These are phyloP conservation scores for Drosophila basisetae DNA, from an alignment of 2,888 invertebrate genomes.

Conservation along the genomic window DNA sequence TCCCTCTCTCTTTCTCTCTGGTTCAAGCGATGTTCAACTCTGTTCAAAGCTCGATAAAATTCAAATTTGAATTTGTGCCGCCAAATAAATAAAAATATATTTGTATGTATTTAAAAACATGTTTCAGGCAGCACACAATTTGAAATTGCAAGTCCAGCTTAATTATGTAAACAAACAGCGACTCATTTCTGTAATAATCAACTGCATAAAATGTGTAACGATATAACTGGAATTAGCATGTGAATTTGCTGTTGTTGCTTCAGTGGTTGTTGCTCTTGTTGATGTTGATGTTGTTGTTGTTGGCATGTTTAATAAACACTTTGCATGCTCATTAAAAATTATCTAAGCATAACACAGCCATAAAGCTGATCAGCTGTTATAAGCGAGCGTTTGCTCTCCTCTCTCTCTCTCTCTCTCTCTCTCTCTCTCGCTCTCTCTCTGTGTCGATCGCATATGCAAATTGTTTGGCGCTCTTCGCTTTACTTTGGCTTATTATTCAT, in stretches of 20 bases:
- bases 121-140: slow-evolving; percentile 6
- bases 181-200: slow-evolving; percentile 42
- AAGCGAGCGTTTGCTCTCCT: slow-evolving; percentile 1
- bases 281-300: slow-evolving; percentile 21
- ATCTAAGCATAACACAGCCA: slow-evolving; percentile 61
- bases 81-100: slow-evolving; percentile 14
- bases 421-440: neutral
- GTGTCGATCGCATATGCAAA: slow-evolving; percentile 49
- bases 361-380: slow-evolving; percentile 54
- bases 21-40: slow-evolving; percentile 36
- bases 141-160: slow-evolving; percentile 28
- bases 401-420: slow-evolving; percentile 13
- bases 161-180: slow-evolving; percentile 58
- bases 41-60: slow-evolving; percentile 48
- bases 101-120: slow-evolving; percentile 16
- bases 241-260: neutral
- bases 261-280: neutral
- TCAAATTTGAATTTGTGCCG: slow-evolving; percentile 57
- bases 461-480: slow-evolving; percentile 46
- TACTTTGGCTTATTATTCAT: slow-evolving; percentile 72
- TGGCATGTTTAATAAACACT: slow-evolving; percentile 78
- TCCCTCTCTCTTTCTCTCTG: neutral
- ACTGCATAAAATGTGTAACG: slow-evolving; percentile 69
- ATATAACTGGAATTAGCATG: slow-evolving; percentile 36
- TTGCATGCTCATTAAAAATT: slow-evolving; percentile 84